phyloP scores from a whole-genome alignment of 1,140 invertebrate genomes.

The Globodera ellingtonae region DNA sequence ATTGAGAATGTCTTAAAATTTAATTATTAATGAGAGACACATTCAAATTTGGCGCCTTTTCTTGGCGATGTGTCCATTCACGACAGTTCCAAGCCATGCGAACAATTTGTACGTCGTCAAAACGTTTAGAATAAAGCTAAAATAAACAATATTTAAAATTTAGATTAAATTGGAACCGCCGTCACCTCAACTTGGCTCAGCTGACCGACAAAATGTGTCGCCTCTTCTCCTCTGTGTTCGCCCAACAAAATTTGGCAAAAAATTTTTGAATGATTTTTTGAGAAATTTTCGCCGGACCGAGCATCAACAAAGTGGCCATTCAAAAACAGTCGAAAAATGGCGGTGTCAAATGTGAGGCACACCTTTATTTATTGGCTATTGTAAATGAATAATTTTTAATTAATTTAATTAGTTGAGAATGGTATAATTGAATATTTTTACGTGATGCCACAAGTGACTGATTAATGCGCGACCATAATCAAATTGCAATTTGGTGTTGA shows the following conservation, averaged over 20 bases:
- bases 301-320: neutral
- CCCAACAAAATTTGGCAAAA: neutral
- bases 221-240: neutral
- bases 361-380: neutral
- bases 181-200: constrained; percentile 2
- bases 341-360: neutral
- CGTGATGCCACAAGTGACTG: neutral
- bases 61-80: neutral
- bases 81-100: neutral
- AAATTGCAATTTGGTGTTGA: neutral
- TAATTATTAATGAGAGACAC: neutral
- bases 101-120: neutral
- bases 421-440: neutral
- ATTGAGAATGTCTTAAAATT: neutral
- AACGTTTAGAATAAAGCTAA: constrained; percentile 17
- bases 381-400: too few species aligned
- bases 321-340: neutral
- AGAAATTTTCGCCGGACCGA: neutral
- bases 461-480: neutral
- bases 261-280: neutral
- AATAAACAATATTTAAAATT: neutral
- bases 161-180: neutral
- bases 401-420: too few species aligned
- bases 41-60: constrained; percentile 6
- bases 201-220: neutral